phyloP scores from a whole-genome alignment of 2,797 vertebrate genomes.

The Malacoctenus gilli region DNA sequence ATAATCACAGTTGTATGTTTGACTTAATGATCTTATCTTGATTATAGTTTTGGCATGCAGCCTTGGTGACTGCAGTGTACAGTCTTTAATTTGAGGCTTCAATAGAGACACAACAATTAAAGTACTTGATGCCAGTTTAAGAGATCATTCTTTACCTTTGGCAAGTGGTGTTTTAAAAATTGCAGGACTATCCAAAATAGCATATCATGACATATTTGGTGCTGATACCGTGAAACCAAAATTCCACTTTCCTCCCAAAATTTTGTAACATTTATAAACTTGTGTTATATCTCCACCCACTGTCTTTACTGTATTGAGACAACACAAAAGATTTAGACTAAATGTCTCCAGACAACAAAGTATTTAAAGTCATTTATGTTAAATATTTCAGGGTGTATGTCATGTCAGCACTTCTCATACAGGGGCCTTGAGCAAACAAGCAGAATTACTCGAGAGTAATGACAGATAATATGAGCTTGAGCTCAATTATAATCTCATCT shows the following conservation, averaged over 20 bases:
- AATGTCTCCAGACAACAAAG: conserved; percentile 61
- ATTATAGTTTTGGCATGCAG: conserved; percentile 59
- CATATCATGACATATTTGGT: conserved; percentile 58
- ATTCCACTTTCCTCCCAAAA: conserved; percentile 45
- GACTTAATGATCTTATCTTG: conserved; percentile 66
- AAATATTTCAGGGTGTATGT: conserved; percentile 17
- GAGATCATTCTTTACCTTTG: conserved; percentile 29
- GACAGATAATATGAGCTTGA: conserved; percentile 8
- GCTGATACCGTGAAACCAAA: conserved; percentile 52
- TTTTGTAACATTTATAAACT: conserved; percentile 58
- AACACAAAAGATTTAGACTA: conserved; percentile 39
- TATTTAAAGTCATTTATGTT: conserved; percentile 47
- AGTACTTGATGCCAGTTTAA: conserved; percentile 44
- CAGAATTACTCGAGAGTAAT: conserved; percentile 6
- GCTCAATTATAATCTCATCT: conserved; percentile 18
- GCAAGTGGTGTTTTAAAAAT: conserved; percentile 49
- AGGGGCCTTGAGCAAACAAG: no score
- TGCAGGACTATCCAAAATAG: conserved; percentile 61
- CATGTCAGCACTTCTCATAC: conserved; percentile 49
- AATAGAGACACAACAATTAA: conserved; percentile 46
- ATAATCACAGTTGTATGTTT: conserved; percentile 65
- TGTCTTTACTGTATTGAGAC: conserved; percentile 41
- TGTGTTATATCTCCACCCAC: conserved; percentile 61
- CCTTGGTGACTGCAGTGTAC: conserved; percentile 39
- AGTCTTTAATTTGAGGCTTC: conserved; percentile 59